Evolutionary conservation across 2,888 invertebrate species (phyloP).

Genomic region (Zygothrica quintamaculata): DNA sequence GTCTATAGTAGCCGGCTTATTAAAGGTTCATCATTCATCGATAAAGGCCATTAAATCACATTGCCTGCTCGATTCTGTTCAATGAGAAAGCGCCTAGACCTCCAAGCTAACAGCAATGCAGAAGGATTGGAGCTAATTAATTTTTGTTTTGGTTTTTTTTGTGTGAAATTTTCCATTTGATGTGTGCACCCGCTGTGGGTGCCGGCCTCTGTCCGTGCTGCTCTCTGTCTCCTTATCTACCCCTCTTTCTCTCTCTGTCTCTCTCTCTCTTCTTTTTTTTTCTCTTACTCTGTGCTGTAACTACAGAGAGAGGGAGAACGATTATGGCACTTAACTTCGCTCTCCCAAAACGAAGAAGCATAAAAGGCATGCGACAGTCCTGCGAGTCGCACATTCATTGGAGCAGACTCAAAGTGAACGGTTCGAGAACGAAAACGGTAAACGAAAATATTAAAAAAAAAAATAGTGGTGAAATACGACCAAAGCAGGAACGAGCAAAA

Average conservation of each 20-base stretch:
- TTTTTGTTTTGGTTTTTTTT: slow-evolving; percentile 26
- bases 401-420: slow-evolving; percentile 57
- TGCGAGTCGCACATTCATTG: slow-evolving; percentile 61
- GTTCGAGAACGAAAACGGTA: slow-evolving; percentile 11
- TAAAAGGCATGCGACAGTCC: slow-evolving; percentile 53
- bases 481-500: slow-evolving; percentile 16
- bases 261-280: background rate
- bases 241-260: background rate
- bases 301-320: background rate
- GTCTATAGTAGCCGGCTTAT: slow-evolving; percentile 30
- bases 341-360: slow-evolving; percentile 37
- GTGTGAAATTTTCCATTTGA: slow-evolving; percentile 74
- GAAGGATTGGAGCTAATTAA: slow-evolving; percentile 34
- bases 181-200: slow-evolving; percentile 53
- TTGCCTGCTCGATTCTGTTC: background rate
- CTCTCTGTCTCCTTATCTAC: slow-evolving; percentile 24
- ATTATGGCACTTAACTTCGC: slow-evolving; percentile 41
- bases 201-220: slow-evolving; percentile 31
- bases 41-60: slow-evolving; percentile 41
- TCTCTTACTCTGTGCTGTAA: slow-evolving; percentile 36
- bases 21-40: slow-evolving; percentile 45
- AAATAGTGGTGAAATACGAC: slow-evolving; percentile 8
- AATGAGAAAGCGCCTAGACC: slow-evolving; percentile 4
- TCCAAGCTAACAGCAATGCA: background rate
- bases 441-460: slow-evolving; percentile 19